Evolutionary conservation across 2,888 invertebrate species (phyloP), one percentile per base, ranked within the genome.

Genomic region (Girardia tigrina): DNA sequence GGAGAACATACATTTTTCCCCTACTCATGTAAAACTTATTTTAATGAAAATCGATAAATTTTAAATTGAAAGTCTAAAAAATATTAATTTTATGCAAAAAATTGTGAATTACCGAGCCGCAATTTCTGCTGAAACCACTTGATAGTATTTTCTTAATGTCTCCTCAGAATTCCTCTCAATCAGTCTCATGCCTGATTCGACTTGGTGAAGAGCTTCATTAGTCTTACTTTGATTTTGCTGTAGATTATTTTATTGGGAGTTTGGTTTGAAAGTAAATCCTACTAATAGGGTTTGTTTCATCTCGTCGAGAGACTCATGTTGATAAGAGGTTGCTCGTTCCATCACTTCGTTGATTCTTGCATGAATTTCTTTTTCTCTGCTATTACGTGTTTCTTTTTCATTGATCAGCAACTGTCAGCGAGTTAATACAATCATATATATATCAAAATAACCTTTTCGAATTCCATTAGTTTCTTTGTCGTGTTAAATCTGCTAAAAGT

Each of bases 321-420:
- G 56, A 56, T 56, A 23, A 8, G 56, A 12, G 2, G 56, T 56
- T 56, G 56, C 56, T 12, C 56, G 4, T 56, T 56, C 56, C 56
- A 56, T 56, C 4, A 56, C 56, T 12, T 56, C 56, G n/a, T 56
- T 56, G n/a, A 56, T 56, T 56, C 56, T 56, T 12, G 56, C 56
- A 56, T 56, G 56, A 56, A 56, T 56, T 6, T 56, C 56, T 56
- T 56, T 56, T 2, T 56, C 56, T 56, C 23, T 56, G 56, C 56
- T 56, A n/a, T 56, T 4, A n/a, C 56, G 4, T 2, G n/a, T 12
- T 56, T 56, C 56, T n/a, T 56, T 56, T 16, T 56, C 56, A 56
- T 56, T 56, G 6, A 56, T 56, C 23, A 56, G n/a, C 8, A 56
- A 16, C 56, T 56, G 23, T 20, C n/a, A 56, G 4, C 4, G n/a